These are phyloP conservation scores for Nysson spinosus DNA, from an alignment of 2,888 invertebrate genomes.

Conservation along the genomic window DNA sequence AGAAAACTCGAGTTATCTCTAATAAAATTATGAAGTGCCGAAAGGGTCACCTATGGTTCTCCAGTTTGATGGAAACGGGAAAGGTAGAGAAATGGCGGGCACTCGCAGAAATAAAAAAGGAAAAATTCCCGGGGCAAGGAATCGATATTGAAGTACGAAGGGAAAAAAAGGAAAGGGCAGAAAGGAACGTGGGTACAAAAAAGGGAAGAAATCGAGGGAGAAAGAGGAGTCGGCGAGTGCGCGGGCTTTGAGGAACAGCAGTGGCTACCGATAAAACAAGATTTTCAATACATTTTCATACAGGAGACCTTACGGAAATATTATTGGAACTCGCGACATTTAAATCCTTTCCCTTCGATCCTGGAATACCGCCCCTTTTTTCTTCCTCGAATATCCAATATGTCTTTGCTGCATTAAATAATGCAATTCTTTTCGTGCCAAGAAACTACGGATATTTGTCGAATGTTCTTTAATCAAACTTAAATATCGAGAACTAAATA, in stretches of 20 bases:
- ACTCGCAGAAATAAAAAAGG: slow-evolving; percentile 57
- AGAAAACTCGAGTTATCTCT: too few species aligned
- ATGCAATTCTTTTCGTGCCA: too few species aligned
- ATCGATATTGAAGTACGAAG: slow-evolving; percentile 56
- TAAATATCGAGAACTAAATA: too few species aligned
- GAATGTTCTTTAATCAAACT: too few species aligned
- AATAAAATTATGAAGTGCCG: slow-evolving; percentile 47
- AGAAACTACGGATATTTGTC: too few species aligned
- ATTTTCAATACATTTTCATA: slow-evolving; percentile 40
- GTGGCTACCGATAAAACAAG: slow-evolving; percentile 49
- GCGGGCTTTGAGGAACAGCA: slow-evolving; percentile 55
- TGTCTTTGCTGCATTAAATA: too few species aligned
- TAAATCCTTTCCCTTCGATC: slow-evolving; percentile 1
- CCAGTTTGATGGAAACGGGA: slow-evolving; percentile 59
- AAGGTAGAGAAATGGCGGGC: slow-evolving; percentile 60
- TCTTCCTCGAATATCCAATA: too few species aligned
- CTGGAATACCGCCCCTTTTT: background rate
- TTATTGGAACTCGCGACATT: slow-evolving; percentile 15
- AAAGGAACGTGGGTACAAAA: slow-evolving; percentile 55
- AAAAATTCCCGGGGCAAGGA: slow-evolving; percentile 38
- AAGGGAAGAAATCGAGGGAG: slow-evolving; percentile 51
- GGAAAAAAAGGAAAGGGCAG: slow-evolving; percentile 42
- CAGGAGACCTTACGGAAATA: slow-evolving; percentile 42
- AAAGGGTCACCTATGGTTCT: slow-evolving; percentile 27
- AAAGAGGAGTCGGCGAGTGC: slow-evolving; percentile 11